phyloP scores from a whole-genome alignment of 2,888 invertebrate genomes.

The Tetramorium bicarinatum region DNA sequence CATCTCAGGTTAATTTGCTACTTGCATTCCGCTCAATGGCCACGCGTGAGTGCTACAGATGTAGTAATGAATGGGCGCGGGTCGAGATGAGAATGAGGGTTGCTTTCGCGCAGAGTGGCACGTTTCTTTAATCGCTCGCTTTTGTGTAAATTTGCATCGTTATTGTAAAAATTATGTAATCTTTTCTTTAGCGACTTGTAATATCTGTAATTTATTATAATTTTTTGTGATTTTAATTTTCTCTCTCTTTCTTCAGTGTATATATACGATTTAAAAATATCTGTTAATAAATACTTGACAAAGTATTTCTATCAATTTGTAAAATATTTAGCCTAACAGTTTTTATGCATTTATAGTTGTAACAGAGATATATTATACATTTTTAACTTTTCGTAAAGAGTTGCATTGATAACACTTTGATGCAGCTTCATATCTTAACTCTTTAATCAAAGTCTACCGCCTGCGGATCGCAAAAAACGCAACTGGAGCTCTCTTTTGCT shows the following conservation, averaged over 20 bases:
- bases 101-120: conserved; percentile 33
- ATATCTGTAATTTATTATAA: conserved; percentile 5
- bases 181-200: not conserved
- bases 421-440: conserved; percentile 12
- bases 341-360: not conserved
- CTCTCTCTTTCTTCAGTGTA: too few relatives aligned
- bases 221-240: not conserved
- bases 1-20: conserved; percentile 80
- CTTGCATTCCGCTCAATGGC: conserved; percentile 76
- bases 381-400: conserved; percentile 8
- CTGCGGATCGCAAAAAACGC: conserved; percentile 20
- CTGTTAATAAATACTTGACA: not conserved
- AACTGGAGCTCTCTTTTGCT: not conserved
- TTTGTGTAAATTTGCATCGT: not conserved
- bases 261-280: not conserved
- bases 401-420: conserved; percentile 15
- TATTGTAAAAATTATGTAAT: not conserved
- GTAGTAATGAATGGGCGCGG: conserved; percentile 76
- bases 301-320: not conserved
- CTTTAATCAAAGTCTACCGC: conserved; percentile 54
- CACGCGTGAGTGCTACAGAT: conserved; percentile 71
- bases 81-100: conserved; percentile 51
- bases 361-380: not conserved
- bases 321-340: not conserved
- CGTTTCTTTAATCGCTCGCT: conserved; percentile 14